These are phyloP conservation scores for Darevskia nairensis DNA, from an alignment of 2,797 vertebrate species.

Conservation along the genomic window DNA sequence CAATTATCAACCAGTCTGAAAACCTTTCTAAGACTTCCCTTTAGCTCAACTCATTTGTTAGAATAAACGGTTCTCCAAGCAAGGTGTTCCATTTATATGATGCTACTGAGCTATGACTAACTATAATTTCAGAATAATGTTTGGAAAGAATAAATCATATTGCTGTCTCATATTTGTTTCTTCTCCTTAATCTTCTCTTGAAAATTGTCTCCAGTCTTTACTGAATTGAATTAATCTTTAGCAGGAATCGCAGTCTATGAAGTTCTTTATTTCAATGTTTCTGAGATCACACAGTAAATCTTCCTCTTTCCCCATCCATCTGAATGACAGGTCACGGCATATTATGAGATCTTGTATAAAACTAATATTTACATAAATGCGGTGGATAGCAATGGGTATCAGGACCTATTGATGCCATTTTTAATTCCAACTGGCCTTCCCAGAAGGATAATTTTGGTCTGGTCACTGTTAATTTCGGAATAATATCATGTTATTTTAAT, in stretches of 20 bases:
- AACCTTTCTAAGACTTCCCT: neutral
- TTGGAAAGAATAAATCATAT: neutral
- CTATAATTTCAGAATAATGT: neutral
- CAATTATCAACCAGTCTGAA: neutral
- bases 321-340: neutral
- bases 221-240: neutral
- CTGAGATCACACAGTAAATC: neutral
- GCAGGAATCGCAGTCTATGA: neutral
- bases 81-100: neutral
- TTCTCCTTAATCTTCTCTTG: neutral
- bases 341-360: neutral
- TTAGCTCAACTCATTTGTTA: neutral
- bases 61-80: neutral
- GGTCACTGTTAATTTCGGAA: too few relatives aligned
- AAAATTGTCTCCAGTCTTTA: neutral
- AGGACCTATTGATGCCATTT: too few relatives aligned
- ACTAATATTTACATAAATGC: neutral
- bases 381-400: too few relatives aligned
- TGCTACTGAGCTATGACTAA: slow-evolving; percentile 17
- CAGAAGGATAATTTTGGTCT: too few relatives aligned
- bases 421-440: too few relatives aligned
- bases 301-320: too few relatives aligned
- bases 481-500: too few relatives aligned
- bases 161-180: neutral
- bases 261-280: neutral